Evolutionary conservation across 1,140 invertebrate genomes (phyloP).

Genomic region (Palaemon carinicauda): DNA sequence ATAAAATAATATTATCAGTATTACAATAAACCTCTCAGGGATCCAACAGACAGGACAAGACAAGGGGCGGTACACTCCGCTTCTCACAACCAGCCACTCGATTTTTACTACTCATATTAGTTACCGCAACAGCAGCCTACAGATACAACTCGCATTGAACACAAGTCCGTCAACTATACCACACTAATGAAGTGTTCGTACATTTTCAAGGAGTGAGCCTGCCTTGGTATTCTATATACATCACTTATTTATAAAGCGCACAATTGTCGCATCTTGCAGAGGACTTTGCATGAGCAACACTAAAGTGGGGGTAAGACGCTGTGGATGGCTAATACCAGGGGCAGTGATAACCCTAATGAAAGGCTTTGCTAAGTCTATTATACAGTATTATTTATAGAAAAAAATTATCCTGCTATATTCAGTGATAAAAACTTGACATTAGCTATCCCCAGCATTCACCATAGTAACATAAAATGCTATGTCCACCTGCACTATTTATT

Average conservation of each 20-base stretch:
- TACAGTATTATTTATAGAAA: background rate
- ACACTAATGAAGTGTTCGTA: constrained; percentile 52
- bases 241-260: constrained; percentile 53
- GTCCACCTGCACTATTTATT: constrained; percentile 46
- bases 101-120: background rate
- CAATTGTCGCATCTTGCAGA: constrained; percentile 36
- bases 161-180: constrained; percentile 38
- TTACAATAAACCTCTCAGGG: constrained; percentile 52
- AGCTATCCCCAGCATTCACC: constrained; percentile 39
- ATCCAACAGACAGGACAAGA: constrained; percentile 57
- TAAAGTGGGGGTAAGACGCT: constrained; percentile 10
- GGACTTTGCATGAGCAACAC: constrained; percentile 51
- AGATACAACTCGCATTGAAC: constrained; percentile 15
- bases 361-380: background rate
- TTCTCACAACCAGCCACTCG: constrained; percentile 50
- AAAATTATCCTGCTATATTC: background rate
- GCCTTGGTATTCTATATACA: constrained; percentile 55
- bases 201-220: constrained; percentile 52
- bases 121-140: constrained; percentile 21
- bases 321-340: constrained; percentile 17
- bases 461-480: constrained; percentile 29
- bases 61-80: constrained; percentile 43
- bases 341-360: background rate
- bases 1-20: constrained; percentile 54
- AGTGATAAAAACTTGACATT: constrained; percentile 10